Evolutionary conservation across 2,113 vertebrate species (phyloP).

Genomic region (Rattus rattus): DNA sequence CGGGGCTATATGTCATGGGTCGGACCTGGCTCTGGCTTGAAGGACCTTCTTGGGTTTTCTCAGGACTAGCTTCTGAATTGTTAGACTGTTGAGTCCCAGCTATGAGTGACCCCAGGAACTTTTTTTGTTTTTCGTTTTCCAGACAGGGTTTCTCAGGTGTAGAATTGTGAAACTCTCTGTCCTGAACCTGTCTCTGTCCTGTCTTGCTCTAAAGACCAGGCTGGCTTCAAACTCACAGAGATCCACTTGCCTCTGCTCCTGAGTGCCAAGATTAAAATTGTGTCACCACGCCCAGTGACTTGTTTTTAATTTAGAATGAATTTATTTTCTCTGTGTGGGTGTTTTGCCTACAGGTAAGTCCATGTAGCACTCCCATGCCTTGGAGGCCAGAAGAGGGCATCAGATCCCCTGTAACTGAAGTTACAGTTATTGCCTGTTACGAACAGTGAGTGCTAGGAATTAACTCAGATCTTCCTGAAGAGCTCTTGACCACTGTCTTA

Average conservation of each 20-base stretch:
- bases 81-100: neutral
- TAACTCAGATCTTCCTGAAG: neutral
- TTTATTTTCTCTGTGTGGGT: neutral
- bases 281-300: neutral
- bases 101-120: neutral
- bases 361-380: neutral
- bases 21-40: neutral
- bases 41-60: rapidly evolving
- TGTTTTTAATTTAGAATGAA: neutral
- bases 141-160: neutral
- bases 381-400: neutral
- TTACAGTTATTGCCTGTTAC: neutral
- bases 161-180: neutral
- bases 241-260: neutral
- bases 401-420: neutral
- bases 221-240: neutral
- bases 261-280: neutral
- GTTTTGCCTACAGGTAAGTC: neutral
- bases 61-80: neutral
- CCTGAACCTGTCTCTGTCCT: neutral
- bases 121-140: neutral
- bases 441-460: neutral
- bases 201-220: neutral
- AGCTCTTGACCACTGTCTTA: neutral
- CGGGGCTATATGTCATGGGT: rapidly evolving